Evolutionary conservation across 2,888 invertebrate genomes (phyloP).

Genomic region (Onchidella celtica): DNA sequence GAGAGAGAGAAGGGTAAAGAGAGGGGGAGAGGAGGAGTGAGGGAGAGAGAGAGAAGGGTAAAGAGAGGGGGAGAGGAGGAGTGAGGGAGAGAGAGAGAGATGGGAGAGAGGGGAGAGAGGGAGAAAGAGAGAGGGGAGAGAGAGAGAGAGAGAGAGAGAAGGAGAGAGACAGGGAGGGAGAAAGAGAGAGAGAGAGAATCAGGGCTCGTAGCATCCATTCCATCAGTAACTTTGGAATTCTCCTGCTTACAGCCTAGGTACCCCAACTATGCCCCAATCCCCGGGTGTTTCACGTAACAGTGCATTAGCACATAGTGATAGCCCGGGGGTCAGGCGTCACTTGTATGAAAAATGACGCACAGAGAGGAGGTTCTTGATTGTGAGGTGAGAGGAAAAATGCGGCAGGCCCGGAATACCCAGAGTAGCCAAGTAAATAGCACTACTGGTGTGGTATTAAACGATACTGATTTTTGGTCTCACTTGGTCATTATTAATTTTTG

Average conservation of each 20-base stretch:
- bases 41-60: no score
- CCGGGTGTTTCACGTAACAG: not conserved
- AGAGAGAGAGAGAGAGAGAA: constrained; percentile 3
- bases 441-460: no score
- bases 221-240: not conserved
- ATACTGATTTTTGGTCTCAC: no score
- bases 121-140: not conserved
- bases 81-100: constrained; percentile 2
- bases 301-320: not conserved
- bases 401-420: no score
- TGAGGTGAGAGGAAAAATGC: not conserved
- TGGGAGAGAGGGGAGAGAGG: not conserved
- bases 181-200: constrained; percentile 12
- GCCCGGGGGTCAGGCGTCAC: no score
- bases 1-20: no score
- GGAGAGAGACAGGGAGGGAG: no score
- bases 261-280: not conserved
- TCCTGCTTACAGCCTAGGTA: not conserved
- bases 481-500: no score
- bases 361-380: not conserved
- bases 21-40: no score
- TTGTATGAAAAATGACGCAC: not conserved
- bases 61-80: not conserved
- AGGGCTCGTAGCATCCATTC: not conserved
- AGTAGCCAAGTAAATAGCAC: no score